Evolutionary conservation across 2,888 invertebrate species (phyloP).

Genomic region (Acrobasis consociella): DNA sequence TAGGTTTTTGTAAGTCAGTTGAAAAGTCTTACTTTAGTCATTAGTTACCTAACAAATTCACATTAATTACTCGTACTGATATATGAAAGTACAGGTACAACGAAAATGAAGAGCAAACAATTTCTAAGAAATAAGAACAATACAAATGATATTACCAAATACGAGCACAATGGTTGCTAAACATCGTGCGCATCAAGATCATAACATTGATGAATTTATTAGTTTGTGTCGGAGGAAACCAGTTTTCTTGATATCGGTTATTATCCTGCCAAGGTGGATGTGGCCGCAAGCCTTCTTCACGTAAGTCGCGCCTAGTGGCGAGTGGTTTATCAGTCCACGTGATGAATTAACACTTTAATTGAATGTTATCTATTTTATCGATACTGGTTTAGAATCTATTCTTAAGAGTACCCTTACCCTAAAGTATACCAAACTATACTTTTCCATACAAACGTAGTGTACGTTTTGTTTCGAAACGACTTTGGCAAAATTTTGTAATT

Average conservation of each 20-base stretch:
- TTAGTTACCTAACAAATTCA: background rate
- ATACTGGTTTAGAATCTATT: too few species aligned
- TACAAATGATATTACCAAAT: background rate
- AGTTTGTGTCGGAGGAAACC: background rate
- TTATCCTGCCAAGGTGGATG: background rate
- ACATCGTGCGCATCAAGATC: background rate
- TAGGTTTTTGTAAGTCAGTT: background rate
- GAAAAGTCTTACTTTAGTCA: background rate
- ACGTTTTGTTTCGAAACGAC: too few species aligned
- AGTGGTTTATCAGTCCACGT: background rate
- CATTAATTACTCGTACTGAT: background rate
- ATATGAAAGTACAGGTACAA: too few species aligned
- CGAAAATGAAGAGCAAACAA: background rate
- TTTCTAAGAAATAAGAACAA: slow-evolving; percentile 3
- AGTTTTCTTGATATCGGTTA: slow-evolving; percentile 17
- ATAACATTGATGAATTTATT: slow-evolving; percentile 3
- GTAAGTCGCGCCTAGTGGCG: background rate
- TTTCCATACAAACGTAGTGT: too few species aligned
- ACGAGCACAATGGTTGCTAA: background rate
- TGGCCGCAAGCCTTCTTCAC: background rate
- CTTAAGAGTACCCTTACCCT: too few species aligned
- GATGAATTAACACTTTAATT: background rate
- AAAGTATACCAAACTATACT: too few species aligned
- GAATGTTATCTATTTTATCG: too few species aligned
- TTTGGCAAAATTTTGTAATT: too few species aligned